Evolutionary conservation across 2,797 vertebrate species (phyloP).

Genomic region (Xenops minutus): DNA sequence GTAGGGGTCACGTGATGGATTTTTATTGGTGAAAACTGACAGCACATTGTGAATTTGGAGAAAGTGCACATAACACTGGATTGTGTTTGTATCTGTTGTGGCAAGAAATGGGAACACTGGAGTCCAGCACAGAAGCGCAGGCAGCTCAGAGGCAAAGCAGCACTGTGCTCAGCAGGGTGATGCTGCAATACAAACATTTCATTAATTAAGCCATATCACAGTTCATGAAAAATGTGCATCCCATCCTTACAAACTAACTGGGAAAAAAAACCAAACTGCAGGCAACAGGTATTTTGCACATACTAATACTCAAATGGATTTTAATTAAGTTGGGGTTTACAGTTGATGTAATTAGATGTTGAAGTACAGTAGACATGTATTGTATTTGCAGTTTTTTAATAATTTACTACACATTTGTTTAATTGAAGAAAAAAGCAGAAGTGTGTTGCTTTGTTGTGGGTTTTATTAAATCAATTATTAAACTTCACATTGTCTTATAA

Average conservation of each 20-base stretch:
- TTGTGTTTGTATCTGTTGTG: slow-evolving; percentile 30
- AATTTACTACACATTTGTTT: slow-evolving; percentile 73
- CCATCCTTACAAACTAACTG: slow-evolving; percentile 23
- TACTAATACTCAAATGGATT: slow-evolving; percentile 64
- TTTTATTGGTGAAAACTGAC: slow-evolving; percentile 23
- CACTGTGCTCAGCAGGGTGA: slow-evolving; percentile 16
- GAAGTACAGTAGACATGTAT: slow-evolving; percentile 67
- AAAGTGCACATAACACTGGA: not conserved
- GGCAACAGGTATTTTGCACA: slow-evolving; percentile 72
- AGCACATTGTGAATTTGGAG: slow-evolving; percentile 40
- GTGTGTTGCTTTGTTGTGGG: slow-evolving; percentile 73
- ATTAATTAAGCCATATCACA: slow-evolving; percentile 74
- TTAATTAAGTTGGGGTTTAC: slow-evolving; percentile 70
- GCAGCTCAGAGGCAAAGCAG: not conserved
- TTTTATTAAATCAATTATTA: slow-evolving; percentile 75
- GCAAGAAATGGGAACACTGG: not conserved
- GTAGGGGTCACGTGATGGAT: not conserved
- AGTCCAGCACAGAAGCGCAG: not conserved
- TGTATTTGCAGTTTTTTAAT: slow-evolving; percentile 74
- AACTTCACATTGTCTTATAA: slow-evolving; percentile 47
- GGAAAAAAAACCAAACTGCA: not conserved
- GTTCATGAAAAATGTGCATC: slow-evolving; percentile 49
- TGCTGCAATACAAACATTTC: slow-evolving; percentile 32
- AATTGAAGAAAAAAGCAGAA: slow-evolving; percentile 51
- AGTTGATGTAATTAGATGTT: slow-evolving; percentile 67